Base-by-base conservation (phyloP, 2,113 vertebrate species). In the Cairina moschata region DNA sequence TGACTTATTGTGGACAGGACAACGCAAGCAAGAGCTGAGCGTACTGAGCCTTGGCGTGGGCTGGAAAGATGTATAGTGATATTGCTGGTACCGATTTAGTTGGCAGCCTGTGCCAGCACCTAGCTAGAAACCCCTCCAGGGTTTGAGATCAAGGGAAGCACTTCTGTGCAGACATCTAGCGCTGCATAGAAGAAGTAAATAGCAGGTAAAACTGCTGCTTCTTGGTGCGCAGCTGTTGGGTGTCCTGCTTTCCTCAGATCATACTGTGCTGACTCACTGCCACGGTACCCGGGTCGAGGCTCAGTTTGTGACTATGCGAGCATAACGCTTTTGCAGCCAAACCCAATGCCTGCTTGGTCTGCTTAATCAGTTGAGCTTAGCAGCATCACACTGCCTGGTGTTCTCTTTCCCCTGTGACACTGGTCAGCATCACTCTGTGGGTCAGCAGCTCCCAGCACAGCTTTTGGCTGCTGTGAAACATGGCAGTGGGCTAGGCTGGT, bases 161-260 rank as follows among this genome's bases (percentile, higher is more conserved):
- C 7, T 42, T 48, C 68, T 36, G 4, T 81, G 73, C 81, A 77
- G 84, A 20, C 11, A 40, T n/a, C 22, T 9, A 38, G 8, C 34
- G 6, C 23, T 73, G 63, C 29, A 8, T 25, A 58, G 40, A 65
- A 63, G 17, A 81, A 31, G 31, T 72, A 40, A 40, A 40, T 40
- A 40, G 38, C 38, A 25, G 25, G 38, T 46, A 48, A 80, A 86
- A 31, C 4, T 29, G 1, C 21, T 4, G 22, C 26, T 79, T 73
- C 21, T 34, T 54, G 0, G 10, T 73, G 67, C 65, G 58, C 44
- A 83, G 63, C 28, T 5, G 1, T 18, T 2, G 34, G 17, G 7
- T 48, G 25, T 12, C 0, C 0, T 1, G 10, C 26, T 71, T 65
- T 23, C 38, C 46, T 36, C 42, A 52, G 28, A 25, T 9, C 56